Base-by-base conservation (phyloP, 2,113 vertebrate species). In the Petroica traversi region DNA sequence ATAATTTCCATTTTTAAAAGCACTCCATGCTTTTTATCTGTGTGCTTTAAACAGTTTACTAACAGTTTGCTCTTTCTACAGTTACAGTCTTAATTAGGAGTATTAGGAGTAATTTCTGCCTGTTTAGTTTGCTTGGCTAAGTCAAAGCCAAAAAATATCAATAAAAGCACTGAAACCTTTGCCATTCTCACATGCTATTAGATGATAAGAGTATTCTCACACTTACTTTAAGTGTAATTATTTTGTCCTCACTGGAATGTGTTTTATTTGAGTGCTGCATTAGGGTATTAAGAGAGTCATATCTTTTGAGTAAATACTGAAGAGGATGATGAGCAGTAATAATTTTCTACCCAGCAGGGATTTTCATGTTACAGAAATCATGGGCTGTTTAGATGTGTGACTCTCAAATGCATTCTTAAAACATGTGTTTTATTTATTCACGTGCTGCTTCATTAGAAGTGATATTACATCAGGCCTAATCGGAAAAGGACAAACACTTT, bases 131-230 rank as follows among this genome's bases (percentile, higher is more conserved):
- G 14, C n/a, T 72, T 91, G 62, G 43, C 34, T 82, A 82, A 67
- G 49, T 45, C 34, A 92, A 68, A 78, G 71, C 46, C 36, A 73
- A 84, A 82, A 73, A 80, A 75, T 72, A 69, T 20, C 36, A 77
- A 26, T 54, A 94, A 90, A 88, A 77, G 51, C 57, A 48, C 20
- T 74, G 45, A 88, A 92, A 95, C n/a, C 40, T 83, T 28, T 45
- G 29, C 59, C 51, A 66, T 85, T 80, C 63, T 92, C 24, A 23
- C 51, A 83, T 41, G 31, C 61, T 83, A 48, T 25, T 20, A 57
- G 46, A 83, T 85, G 75, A 88, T 75, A 77, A 88, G 63, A 90
- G 63, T 63, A 88, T 73, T 89, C 67, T 96, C 78, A 95, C 88
- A 89, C 92, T 90, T 91, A 89, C 54, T 93, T 93, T 43, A 92